Conservation (phyloP, 92 coral and sea anemone genomes). For the Epizoanthus ramosus region DNA sequence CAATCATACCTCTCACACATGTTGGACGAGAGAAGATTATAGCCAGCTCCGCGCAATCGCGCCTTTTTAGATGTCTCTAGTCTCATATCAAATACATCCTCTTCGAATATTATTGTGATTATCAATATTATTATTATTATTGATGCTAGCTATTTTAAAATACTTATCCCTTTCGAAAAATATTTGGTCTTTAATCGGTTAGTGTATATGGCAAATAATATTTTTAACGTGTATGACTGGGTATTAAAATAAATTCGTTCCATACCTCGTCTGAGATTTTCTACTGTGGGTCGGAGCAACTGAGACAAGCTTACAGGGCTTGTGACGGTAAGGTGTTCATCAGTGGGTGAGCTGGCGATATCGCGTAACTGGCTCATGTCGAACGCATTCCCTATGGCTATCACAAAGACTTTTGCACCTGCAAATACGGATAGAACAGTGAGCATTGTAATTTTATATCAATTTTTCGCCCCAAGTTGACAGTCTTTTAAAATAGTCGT, state of each 20-base stretch:
- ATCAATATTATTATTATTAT: not conserved
- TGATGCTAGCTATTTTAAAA: not conserved
- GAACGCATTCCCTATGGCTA: conserved; percentile 67
- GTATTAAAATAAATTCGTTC: not conserved
- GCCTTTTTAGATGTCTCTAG: too few relatives aligned
- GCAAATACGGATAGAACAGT: not conserved
- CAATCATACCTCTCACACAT: too few relatives aligned
- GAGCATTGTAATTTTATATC: too few relatives aligned
- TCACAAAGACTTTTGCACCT: conserved; percentile 52
- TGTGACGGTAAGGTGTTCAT: conserved; percentile 58
- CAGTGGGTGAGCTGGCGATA: conserved; percentile 70
- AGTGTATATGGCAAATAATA: not conserved
- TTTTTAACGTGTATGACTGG: not conserved
- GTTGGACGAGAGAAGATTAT: not conserved
- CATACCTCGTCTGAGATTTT: conserved; percentile 80
- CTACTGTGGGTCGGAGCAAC: conserved; percentile 62
- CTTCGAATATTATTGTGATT: too few relatives aligned
- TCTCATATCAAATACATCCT: too few relatives aligned
- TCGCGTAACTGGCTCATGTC: conserved; percentile 64
- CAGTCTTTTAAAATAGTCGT: too few relatives aligned
- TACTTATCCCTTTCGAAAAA: not conserved
- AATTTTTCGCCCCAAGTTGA: too few relatives aligned
- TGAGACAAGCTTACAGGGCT: conserved; percentile 47
- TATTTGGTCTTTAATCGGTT: not conserved
- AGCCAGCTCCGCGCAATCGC: too few relatives aligned